phyloP scores from a whole-genome alignment of 2,113 vertebrate species.

The Oncorhynchus clarkii region DNA sequence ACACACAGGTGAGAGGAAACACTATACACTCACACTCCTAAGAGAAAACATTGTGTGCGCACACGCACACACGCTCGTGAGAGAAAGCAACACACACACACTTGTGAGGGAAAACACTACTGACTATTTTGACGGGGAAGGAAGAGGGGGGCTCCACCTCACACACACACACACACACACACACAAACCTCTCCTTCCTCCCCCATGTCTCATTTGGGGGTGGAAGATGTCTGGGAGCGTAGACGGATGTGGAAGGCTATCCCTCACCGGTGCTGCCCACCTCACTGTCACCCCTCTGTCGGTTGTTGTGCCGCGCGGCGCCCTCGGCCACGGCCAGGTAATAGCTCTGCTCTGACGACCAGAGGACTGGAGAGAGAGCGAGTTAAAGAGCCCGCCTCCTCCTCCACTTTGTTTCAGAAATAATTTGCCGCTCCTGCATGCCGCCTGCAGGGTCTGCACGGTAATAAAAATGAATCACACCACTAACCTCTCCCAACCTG shows the following conservation, averaged over 20 bases:
- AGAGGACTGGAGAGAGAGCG: constrained; percentile 58
- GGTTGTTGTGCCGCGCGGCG: constrained; percentile 42
- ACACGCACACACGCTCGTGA: too few species aligned
- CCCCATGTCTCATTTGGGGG: constrained; percentile 53
- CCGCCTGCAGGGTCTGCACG: constrained; percentile 72
- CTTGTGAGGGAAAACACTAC: constrained; percentile 30
- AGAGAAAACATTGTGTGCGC: too few species aligned
- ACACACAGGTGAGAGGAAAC: constrained; percentile 47
- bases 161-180: constrained; percentile 18
- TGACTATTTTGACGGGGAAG: constrained; percentile 51
- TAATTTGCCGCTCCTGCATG: constrained; percentile 79
- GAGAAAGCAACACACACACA: too few species aligned
- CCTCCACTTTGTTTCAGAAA: constrained; percentile 85
- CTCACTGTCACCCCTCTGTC: constrained; percentile 67
- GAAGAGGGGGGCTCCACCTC: constrained; percentile 28
- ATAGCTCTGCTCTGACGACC: constrained; percentile 68
- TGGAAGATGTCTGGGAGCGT: constrained; percentile 68
- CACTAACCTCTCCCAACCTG: constrained; percentile 73
- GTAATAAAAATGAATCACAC: constrained; percentile 84
- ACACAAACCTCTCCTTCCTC: background rate
- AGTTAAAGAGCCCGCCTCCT: constrained; percentile 57
- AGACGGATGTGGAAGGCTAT: constrained; percentile 74
- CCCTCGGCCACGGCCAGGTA: constrained; percentile 76
- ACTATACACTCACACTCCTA: too few species aligned
- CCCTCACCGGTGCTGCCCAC: constrained; percentile 69